Evolutionary conservation across 2,113 vertebrate genomes (phyloP).

Genomic region (Monopterus albus): DNA sequence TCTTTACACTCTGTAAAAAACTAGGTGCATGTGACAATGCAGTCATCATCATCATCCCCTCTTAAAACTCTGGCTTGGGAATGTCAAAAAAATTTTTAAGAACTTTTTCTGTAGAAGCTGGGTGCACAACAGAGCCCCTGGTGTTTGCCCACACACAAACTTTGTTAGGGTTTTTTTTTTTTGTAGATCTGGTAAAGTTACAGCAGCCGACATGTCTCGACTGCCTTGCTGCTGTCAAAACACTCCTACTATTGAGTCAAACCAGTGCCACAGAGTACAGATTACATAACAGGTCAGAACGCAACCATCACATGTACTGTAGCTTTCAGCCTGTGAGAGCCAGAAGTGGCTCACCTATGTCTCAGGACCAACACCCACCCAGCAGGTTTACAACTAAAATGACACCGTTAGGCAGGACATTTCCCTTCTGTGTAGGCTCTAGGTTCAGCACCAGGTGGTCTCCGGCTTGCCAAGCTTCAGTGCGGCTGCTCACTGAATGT

Average conservation of each 20-base stretch:
- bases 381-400: neutral
- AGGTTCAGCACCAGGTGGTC: neutral
- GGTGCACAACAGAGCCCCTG: no score
- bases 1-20: neutral
- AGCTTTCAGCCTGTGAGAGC: slow-evolving; percentile 2
- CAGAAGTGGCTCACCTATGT: neutral
- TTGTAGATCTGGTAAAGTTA: neutral
- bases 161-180: no score
- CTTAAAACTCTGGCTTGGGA: no score
- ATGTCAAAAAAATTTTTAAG: no score
- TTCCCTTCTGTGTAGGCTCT: neutral
- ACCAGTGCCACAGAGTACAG: neutral
- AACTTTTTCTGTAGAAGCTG: no score
- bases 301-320: neutral
- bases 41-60: no score
- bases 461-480: neutral
- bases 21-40: no score
- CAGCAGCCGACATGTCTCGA: neutral
- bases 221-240: neutral
- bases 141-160: no score
- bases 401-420: neutral
- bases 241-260: neutral
- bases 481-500: neutral
- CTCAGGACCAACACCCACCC: neutral
- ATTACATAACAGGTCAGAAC: slow-evolving; percentile 33